Percentiles rank a stretch among this genome's conserved stretches.
These are phyloP conservation scores for Sebastes trivittatus DNA, from an alignment of 2,797 vertebrate genomes.

Conservation along the genomic window DNA sequence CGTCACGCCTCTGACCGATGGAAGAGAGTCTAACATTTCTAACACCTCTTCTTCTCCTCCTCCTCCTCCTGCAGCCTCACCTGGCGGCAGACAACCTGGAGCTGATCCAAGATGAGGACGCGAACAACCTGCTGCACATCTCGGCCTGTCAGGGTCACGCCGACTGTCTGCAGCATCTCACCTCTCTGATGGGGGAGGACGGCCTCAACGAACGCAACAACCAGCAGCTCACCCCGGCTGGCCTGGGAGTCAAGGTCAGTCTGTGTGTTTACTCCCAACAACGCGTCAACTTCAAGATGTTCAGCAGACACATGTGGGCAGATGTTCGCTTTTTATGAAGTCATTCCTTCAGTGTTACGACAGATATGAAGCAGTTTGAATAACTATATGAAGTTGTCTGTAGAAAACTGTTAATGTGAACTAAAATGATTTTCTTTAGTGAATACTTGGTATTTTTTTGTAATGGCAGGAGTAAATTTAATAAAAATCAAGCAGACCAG, in stretches of 20 bases:
- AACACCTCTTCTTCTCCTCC: neutral
- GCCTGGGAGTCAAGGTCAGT: conserved; percentile 93
- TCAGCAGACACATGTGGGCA: too few species aligned
- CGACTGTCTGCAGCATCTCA: conserved; percentile 96
- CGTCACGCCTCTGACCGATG: neutral
- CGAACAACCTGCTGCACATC: conserved; percentile 95
- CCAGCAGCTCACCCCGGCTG: conserved; percentile 93
- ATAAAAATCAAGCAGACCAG: too few species aligned
- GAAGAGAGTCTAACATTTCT: neutral
- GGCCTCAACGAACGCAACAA: conserved; percentile 92
- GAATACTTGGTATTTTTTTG: too few species aligned
- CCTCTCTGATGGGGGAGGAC: conserved; percentile 97
- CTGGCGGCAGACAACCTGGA: conserved; percentile 96
- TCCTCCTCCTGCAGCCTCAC: conserved; percentile 86
- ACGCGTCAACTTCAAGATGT: too few species aligned
- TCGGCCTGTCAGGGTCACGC: conserved; percentile 91
- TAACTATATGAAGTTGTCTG: too few species aligned
- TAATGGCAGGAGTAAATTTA: too few species aligned
- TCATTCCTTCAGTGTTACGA: too few species aligned
- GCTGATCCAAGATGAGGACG: conserved; percentile 90
- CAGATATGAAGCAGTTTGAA: too few species aligned
- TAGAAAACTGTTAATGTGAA: too few species aligned
- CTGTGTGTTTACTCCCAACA: neutral
- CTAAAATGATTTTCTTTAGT: too few species aligned
- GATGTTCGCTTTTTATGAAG: too few species aligned